Conservation (phyloP, 23 tunicate genomes). For the Clavelina lepadiformis region DNA sequence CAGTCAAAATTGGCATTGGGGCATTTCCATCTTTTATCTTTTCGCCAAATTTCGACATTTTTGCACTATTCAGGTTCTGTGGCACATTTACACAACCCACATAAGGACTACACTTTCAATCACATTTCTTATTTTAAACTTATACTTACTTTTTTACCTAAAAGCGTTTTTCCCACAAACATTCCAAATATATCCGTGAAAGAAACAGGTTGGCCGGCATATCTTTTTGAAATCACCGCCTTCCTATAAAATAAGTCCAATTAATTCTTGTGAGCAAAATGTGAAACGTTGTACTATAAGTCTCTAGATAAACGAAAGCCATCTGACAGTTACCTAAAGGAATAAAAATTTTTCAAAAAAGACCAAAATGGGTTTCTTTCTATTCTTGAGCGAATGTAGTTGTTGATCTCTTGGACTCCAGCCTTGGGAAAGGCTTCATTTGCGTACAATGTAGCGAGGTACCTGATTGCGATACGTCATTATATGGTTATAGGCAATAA, state of each 20-base stretch:
- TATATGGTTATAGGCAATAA: no score
- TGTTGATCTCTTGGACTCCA: constrained; percentile 8
- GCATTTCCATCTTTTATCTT: constrained; percentile 33
- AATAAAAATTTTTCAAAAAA: no score
- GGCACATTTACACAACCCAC: no score
- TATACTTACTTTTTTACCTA: constrained; percentile 22
- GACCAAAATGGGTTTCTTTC: constrained; percentile 20
- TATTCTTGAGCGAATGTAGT: constrained; percentile 21
- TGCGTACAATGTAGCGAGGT: constrained; percentile 35
- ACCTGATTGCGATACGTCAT: no score
- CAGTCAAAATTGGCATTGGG: constrained; percentile 64
- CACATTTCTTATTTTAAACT: no score
- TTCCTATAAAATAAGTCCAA: constrained; percentile 7
- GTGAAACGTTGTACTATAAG: no score
- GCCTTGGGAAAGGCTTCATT: constrained; percentile 20
- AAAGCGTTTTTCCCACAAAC: constrained; percentile 39
- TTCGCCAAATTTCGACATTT: constrained; percentile 40
- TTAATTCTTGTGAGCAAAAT: no score
- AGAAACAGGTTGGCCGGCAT: constrained; percentile 52
- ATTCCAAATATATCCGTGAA: constrained; percentile 67
- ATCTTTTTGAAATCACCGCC: constrained; percentile 17
- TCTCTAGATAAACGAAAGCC: no score
- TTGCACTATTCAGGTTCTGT: constrained; percentile 55
- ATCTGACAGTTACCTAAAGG: no score
- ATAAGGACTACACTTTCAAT: no score